Evolutionary conservation across 1,140 invertebrate species (phyloP), one percentile per base, ranked within the genome.

Genomic region (Aphaenogaster rudis): DNA sequence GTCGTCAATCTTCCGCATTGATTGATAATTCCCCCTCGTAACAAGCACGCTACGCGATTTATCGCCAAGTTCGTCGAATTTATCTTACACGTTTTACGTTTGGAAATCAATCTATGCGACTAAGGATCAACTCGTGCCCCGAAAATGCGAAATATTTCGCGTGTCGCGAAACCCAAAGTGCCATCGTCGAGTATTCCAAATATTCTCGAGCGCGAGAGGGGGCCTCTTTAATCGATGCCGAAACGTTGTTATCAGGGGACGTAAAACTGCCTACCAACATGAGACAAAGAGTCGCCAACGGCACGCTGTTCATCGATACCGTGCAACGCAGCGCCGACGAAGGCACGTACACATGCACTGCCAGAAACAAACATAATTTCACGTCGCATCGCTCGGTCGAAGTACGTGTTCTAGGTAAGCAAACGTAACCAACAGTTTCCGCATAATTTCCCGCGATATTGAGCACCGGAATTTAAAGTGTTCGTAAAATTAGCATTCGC

Each of bases 281-380:
- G 94, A 95, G 97, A 91, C 97, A 97, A 91, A 96, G 96, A 90
- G 96, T 97, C 2, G 95, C 95, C 54, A 97, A 97, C 92, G 97
- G 97, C 50, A 97, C 96, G 1, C 94, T 98, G 33, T 96, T 95
- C 74, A 96, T 98, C 54, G 95, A 96, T 61, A 96, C 96, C 81
- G 96, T 97, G 11, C 97, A 97, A 91, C 96, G 96, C 57, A 94
- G 95, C 21, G 95, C 96, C 9, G 97, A 98, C 94, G 96, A 97
- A 88, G 97, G 97, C 9, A 96, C 95, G 66, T 97, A 97, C 90
- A 96, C 96, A 2, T 98, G 97, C 91, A 96, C 96, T 8, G 97
- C 97, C 0, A 94, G 94, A 71, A 97, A 97, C 92, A 96, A 96
- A 86, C 96, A 97, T 93, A 95, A 96, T 90, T 94, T 96, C 89